Conservation (phyloP, 1,140 invertebrate species). For the Drosophila nannoptera region DNA sequence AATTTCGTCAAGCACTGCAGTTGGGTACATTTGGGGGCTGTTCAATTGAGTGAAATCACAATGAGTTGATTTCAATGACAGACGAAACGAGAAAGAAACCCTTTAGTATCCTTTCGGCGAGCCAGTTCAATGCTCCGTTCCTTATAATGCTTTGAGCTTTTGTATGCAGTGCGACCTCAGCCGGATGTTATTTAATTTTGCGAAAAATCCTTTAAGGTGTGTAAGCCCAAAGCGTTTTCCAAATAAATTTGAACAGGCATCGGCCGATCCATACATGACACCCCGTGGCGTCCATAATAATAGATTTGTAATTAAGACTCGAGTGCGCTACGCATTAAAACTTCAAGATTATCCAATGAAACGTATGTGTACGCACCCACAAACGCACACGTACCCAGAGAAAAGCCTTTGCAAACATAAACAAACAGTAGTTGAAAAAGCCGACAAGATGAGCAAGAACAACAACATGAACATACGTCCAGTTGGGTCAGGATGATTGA, state of each 20-base stretch:
- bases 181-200: conserved; percentile 11
- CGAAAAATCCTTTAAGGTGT: not conserved
- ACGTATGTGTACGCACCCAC: not conserved
- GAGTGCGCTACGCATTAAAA: conserved; percentile 60
- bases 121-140: not conserved
- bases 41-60: conserved; percentile 14
- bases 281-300: conserved; percentile 62
- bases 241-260: conserved; percentile 21
- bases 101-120: too few relatives aligned
- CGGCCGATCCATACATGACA: conserved; percentile 55
- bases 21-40: not conserved
- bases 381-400: not conserved
- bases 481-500: not conserved
- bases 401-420: conserved; percentile 48
- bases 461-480: not conserved
- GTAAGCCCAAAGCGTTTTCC: conserved; percentile 10
- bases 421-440: conserved; percentile 45
- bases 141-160: not conserved
- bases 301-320: conserved; percentile 60
- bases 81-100: not conserved
- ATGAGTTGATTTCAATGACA: not conserved
- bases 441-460: conserved; percentile 11
- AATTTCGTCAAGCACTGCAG: conserved; percentile 14
- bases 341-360: conserved; percentile 39
- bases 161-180: not conserved